Conservation (phyloP, 2,797 vertebrate species). For the Parauchenoglanis ngamensis region DNA sequence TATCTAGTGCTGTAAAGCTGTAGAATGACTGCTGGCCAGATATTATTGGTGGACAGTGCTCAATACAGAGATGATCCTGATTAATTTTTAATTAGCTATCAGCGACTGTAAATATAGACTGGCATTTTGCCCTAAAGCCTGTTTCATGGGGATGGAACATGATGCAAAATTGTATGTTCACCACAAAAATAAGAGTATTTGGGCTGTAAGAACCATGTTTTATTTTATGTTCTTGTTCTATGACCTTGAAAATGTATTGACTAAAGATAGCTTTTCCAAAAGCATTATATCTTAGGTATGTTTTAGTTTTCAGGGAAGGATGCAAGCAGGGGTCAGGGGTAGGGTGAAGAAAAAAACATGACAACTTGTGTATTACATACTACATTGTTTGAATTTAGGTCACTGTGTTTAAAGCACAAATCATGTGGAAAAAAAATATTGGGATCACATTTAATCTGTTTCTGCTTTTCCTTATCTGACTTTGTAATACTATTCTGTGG, state of each 20-base stretch:
- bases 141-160: background rate
- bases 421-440: background rate
- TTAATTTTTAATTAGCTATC: background rate
- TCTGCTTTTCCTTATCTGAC: slow-evolving; percentile 19
- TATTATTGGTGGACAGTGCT: background rate
- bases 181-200: background rate
- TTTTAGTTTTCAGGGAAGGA: background rate
- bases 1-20: background rate
- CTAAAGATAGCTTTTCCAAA: background rate
- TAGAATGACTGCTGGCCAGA: background rate
- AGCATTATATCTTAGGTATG: background rate
- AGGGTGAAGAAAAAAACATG: background rate
- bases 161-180: background rate
- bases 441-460: slow-evolving; percentile 10
- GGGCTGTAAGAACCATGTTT: no score
- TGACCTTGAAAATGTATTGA: background rate
- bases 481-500: background rate
- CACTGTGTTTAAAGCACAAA: background rate
- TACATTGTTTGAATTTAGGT: background rate
- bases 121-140: slow-evolving; percentile 2
- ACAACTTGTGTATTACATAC: background rate
- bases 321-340: background rate
- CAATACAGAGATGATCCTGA: background rate
- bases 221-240: background rate
- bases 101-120: background rate